Conservation (phyloP, 2,797 vertebrate genomes). For the Nannoperca obscura region DNA sequence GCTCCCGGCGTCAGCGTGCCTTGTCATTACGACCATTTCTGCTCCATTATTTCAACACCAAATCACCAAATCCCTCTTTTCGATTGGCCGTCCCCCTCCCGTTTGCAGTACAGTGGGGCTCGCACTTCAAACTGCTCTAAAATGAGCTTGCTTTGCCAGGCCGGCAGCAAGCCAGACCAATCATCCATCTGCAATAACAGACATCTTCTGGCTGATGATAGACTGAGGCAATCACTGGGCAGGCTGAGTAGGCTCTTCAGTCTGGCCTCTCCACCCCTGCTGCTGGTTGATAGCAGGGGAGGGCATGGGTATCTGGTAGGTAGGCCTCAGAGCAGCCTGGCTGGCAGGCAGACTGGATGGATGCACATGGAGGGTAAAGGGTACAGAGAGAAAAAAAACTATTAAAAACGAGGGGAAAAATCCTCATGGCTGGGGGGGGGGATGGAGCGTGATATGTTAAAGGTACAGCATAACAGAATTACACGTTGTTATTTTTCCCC, state of each 20-base stretch:
- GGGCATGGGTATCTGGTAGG: conserved; percentile 56
- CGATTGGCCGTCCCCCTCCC: conserved; percentile 1
- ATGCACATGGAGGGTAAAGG: conserved; percentile 45
- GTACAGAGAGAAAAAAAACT: not conserved
- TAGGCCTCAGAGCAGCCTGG: conserved; percentile 30
- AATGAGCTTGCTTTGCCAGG: conserved; percentile 79
- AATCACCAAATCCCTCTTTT: conserved; percentile 67
- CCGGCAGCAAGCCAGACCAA: conserved; percentile 81
- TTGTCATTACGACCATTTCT: conserved; percentile 77
- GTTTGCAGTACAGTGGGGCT: conserved; percentile 57
- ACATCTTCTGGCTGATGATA: conserved; percentile 83
- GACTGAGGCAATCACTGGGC: conserved; percentile 82
- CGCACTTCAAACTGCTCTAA: conserved; percentile 76
- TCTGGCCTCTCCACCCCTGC: conserved; percentile 76
- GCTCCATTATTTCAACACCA: conserved; percentile 77
- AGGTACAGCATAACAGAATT: not conserved
- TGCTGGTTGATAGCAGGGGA: conserved; percentile 74
- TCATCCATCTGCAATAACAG: conserved; percentile 84
- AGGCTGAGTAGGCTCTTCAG: conserved; percentile 81
- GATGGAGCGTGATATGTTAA: not conserved
- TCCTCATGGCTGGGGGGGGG: not conserved
- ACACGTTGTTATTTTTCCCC: not conserved
- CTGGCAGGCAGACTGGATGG: conserved; percentile 28
- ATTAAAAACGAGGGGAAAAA: conserved; percentile 11
- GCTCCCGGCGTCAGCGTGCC: conserved; percentile 55